Percentiles rank a stretch among this genome's conserved stretches.
These are phyloP conservation scores for Agrochola lychnidis DNA, from an alignment of 2,888 invertebrate genomes.

Conservation along the genomic window DNA sequence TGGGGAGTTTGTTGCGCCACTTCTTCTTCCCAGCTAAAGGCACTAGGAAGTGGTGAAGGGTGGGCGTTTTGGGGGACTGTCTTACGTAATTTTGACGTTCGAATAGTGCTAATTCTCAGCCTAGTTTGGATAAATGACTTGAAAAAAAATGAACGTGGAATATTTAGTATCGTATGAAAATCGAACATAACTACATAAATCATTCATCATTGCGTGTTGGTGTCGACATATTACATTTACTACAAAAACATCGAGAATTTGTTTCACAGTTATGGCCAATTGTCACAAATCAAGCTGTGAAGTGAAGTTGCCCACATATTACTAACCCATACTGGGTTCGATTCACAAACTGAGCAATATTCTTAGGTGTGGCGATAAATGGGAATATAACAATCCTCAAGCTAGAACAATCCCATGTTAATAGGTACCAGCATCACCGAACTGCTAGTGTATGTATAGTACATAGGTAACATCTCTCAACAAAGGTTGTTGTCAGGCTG, in stretches of 20 bases:
- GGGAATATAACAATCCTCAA: neutral
- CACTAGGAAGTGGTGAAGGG: too few species aligned
- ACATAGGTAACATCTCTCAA: neutral
- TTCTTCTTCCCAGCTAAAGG: too few species aligned
- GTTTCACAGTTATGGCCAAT: neutral
- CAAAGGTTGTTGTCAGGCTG: neutral
- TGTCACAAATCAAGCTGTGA: neutral
- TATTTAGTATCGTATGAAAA: constrained; percentile 7
- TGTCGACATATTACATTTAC: neutral
- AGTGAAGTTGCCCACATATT: neutral
- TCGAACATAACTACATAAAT: neutral
- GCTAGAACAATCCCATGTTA: neutral
- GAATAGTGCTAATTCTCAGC: too few species aligned
- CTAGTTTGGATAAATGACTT: neutral
- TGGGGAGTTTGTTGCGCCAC: too few species aligned
- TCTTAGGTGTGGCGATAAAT: neutral
- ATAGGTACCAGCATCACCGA: neutral
- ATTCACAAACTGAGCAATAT: neutral
- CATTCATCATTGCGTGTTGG: constrained; percentile 8
- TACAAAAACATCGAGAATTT: neutral
- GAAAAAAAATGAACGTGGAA: constrained; percentile 1
- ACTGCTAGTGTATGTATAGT: neutral
- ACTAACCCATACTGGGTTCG: neutral
- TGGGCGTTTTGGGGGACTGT: too few species aligned
- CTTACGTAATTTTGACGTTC: too few species aligned